Base-by-base conservation (phyloP, 2,797 vertebrate genomes). In the Malurus leucopterus region DNA sequence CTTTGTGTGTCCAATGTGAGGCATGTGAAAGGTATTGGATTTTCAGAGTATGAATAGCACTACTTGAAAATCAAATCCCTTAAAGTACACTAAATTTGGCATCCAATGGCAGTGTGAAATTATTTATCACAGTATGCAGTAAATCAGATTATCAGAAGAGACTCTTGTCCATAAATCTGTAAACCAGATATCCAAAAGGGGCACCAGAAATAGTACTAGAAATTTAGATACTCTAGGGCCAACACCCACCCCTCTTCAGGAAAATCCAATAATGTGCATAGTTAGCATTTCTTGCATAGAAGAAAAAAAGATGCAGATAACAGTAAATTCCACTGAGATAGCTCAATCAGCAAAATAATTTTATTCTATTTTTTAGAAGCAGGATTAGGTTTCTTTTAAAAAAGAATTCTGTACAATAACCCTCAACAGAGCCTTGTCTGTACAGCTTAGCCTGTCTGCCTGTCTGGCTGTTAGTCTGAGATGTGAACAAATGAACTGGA, bases 11-110 rank as follows among this genome's bases (percentile, higher is more conserved):
- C 49, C 47, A 44, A 1, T 47, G 53, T 72, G 47, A 80, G 41
- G 51, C 54, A 71, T 17, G 21, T 83, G 41, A 83, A 90, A 85
- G 49, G 36, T 41, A 51, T 11, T 68, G 49, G 6, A 54, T 83
- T 85, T 84, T 75, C 70, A 73, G 61, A 61, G 59, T 43, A 67
- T 30, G 89, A 82, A 86, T 6, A 90, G 43, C 50, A 67, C 55
- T 65, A 71, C 70, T 78, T 81, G 69, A 91, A 78, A 92, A 88
- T 88, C 38, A 59, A 88, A 91, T 89, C 55, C 51, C 61, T 88
- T 40, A 19, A 82, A 78, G 47, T 40, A 58, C 17, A 62, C 58
- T 87, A 84, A 57, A 82, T 63, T 83, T 75, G 55, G 51, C 2
- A 0, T 59, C 59, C 47, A 85, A 58, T 72, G 58, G 41, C 51